A percentile compares a stretch with the other conserved stretches of the same genome.
phyloP scores from a whole-genome alignment of 2,888 invertebrate species.

The Didymodactylos carnosus region DNA sequence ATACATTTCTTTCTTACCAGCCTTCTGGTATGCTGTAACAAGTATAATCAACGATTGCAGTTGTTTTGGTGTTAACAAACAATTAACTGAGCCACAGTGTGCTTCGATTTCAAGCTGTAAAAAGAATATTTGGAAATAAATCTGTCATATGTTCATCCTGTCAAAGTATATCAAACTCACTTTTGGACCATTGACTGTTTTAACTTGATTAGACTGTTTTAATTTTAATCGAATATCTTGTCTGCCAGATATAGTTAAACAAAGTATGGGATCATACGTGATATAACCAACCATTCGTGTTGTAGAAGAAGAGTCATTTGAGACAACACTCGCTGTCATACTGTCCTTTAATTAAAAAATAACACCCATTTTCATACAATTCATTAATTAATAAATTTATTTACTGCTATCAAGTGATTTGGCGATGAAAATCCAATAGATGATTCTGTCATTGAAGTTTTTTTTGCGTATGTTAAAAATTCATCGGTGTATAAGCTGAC shows the following conservation, averaged over 20 bases:
- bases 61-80: conserved; percentile 55
- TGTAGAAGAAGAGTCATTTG: not conserved
- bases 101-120: conserved; percentile 45
- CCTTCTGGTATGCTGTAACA: not conserved
- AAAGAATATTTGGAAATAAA: not conserved
- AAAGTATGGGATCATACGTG: not conserved
- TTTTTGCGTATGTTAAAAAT: conserved; percentile 33
- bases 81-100: conserved; percentile 53
- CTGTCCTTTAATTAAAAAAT: not conserved
- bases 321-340: not conserved
- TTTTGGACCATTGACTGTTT: conserved; percentile 64
- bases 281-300: not conserved
- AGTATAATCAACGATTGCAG: not conserved
- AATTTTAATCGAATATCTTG: conserved; percentile 57
- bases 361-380: too few relatives aligned
- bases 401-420: not conserved
- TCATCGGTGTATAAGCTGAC: conserved; percentile 61
- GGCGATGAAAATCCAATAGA: not conserved
- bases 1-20: not conserved
- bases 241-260: conserved; percentile 43
- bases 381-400: not conserved
- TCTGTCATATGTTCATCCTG: too few relatives aligned
- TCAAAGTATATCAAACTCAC: conserved; percentile 22
- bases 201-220: conserved; percentile 59
- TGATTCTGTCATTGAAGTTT: conserved; percentile 1